Evolutionary conservation across 2,888 invertebrate genomes (phyloP), one percentile per base, ranked within the genome.

Genomic region (Drosophila limbata): DNA sequence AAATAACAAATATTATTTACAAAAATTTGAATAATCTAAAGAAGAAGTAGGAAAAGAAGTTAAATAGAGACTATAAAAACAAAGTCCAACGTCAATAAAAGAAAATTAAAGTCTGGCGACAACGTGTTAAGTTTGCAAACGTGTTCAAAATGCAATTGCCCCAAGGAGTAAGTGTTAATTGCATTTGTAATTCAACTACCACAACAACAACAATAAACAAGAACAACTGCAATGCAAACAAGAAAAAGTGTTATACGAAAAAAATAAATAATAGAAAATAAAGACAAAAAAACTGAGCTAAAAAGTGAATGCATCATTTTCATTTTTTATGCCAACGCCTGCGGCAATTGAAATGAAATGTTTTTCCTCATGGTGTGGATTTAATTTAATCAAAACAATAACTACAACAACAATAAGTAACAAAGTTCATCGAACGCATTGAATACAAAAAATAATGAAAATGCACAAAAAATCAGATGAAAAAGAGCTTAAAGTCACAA

Each of bases 121-220:
- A 59, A 56, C 40, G 71, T 63, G 75, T 68, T 64, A 59, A 75
- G 45, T 25, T 51, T 42, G n/a, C 5, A 17, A 44, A 51, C 52
- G 53, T 60, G 53, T 53, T 64, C 40, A 74, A 78, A 72, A 89
- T 89, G 89, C 63, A 81, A 76, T 74, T 88, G 55, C 84, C 87
- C 64, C 82, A 73, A 80, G 86, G 86, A 79, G 90, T 90, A 90
- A 90, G 90, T 90, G 87, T 76, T 69, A 71, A 81, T 78, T 47
- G n/a, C 33, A 37, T 62, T 39, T 31, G 48, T 10, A 55, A 33
- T 9, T 33, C 28, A 17, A 56, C 10, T 19, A 17, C 48, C 39
- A 19, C 13, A 39, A 19, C 19, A 42, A 47, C 45, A 52, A 28
- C 28, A 28, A 25, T 5, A 28, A 28, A 28, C 5, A 8, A 48